A percentile compares a stretch with the other conserved stretches of the same genome.
Evolutionary conservation across 2,113 vertebrate genomes (phyloP).

Genomic region (Mormyrus lacerda): DNA sequence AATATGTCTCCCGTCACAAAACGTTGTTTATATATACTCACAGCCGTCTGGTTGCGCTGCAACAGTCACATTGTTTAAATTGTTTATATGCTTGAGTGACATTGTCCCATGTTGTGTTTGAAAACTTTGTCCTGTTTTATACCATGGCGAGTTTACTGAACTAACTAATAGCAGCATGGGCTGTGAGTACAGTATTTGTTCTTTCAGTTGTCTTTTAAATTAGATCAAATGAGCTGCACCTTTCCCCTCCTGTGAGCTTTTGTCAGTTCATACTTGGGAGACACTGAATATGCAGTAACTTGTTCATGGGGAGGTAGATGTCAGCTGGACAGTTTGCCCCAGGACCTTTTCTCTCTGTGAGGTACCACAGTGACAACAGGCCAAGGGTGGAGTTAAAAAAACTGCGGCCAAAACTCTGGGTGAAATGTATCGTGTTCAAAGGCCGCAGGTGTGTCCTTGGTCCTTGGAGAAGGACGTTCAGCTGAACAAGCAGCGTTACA

Average conservation of each 20-base stretch:
- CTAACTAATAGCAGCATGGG: neutral
- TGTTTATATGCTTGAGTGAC: neutral
- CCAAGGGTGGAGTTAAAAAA: neutral
- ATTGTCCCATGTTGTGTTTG: neutral
- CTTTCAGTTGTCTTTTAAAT: neutral
- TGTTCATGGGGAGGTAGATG: neutral
- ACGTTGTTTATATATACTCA: neutral
- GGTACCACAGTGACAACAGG: neutral
- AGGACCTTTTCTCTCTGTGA: neutral
- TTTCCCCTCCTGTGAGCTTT: neutral
- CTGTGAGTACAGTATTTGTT: neutral
- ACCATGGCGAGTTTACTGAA: neutral
- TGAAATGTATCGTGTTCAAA: neutral
- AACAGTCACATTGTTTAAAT: neutral
- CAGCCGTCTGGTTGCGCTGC: neutral
- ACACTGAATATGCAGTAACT: neutral
- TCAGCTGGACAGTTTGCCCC: neutral
- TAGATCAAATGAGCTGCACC: neutral
- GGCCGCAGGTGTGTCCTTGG: neutral
- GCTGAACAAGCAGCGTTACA: neutral
- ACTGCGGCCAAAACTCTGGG: neutral
- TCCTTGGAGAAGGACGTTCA: neutral
- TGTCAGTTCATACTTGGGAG: neutral
- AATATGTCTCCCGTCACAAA: neutral
- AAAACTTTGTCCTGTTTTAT: neutral